Evolutionary conservation across 1,140 invertebrate genomes (phyloP), one percentile per base, ranked within the genome.

Genomic region (Riptortus pedestris): DNA sequence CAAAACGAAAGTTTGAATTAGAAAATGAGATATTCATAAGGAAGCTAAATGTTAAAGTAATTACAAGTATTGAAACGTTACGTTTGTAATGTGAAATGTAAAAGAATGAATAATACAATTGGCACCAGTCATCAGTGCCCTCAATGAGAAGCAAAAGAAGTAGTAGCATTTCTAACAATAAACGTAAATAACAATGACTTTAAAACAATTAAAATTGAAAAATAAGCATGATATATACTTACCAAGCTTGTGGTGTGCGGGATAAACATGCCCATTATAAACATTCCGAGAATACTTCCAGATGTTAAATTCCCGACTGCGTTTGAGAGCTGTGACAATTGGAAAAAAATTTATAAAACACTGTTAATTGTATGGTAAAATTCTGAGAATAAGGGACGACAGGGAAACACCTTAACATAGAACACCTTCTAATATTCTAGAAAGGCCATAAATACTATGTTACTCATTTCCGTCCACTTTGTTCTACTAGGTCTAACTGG

Each of bases 241-340:
- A 47, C 45, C 3, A 47, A 20, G 45, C 45, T 47, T 43, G 63
- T 66, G 1, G 62, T 65, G 45, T 48, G 65, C 1, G 67, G 67
- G 47, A 66, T 63, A 38, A 67, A 63, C 22, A 67, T 48, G 38
- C 67, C 67, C 14, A 67, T 45, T 11, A 60, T 26, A 43, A 67
- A 67, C 4, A 67, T 55, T 20, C 60, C 66, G 11, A 66, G 57
- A 38, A 62, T 22, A 2, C 64, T 27, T 16, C 67, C 67, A 20
- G 78, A 75, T 2, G 83, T 79, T 5, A 85, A 76, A 3, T 85
- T 83, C 24, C 79, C 80, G 2, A 86, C 78, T 62, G 80, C 81
- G 2, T 83, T 76, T 2, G 81, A 78, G 2, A 85, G 76, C 72
- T 83, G 77, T 63, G 82, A 77, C n/a, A n/a, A n/a, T n/a, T n/a